Evolutionary conservation across 2,888 invertebrate species (phyloP), one percentile per base, ranked within the genome.

Genomic region (Byasa hedistus): DNA sequence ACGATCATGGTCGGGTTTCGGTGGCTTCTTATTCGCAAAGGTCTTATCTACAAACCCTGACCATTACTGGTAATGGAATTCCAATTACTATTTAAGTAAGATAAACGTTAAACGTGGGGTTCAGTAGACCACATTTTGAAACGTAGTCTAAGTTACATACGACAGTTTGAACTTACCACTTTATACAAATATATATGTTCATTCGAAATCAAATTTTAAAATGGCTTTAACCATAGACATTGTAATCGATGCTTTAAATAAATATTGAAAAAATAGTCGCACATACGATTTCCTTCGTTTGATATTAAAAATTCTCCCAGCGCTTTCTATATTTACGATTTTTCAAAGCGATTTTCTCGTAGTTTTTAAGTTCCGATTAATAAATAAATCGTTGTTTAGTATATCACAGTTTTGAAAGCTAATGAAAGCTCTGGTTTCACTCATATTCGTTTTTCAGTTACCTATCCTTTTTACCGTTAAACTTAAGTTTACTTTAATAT

Each of bases 31-130:
- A 56, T 19, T 60, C 21, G 36, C 77, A 74, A 71, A 73, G 74
- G 76, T 77, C 80, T 85, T 86, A 87, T 86, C 85, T 83, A 71
- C 78, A 73, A 78, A 79, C 81, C 83, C 82, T 80, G 74, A 76
- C 79, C 81, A 79, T 86, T 83, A 81, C 80, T 76, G 77, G 82
- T 85, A 88, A 87, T 86, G 83, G 84, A 85, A 86, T 84, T 84
- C 83, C 82, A 86, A 86, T 86, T 84, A 85, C 84, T 83, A 83
- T 85, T 86, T 84, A 79, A 80, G 74, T 78, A 78, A 85, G 81
- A 84, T 85, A 84, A 84, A 83, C 82, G 78, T 73, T 76, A 81
- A 79, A 81, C 82, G 81, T 84, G 82, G 75, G 77, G 77, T 51
- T 48, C 51, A 23, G 22, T 44, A 19, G 51, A 61, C 54, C 61